Percentiles rank a stretch among this genome's conserved stretches.
Conservation (phyloP, 2,888 invertebrate species). For the Mycalesis mineus region DNA sequence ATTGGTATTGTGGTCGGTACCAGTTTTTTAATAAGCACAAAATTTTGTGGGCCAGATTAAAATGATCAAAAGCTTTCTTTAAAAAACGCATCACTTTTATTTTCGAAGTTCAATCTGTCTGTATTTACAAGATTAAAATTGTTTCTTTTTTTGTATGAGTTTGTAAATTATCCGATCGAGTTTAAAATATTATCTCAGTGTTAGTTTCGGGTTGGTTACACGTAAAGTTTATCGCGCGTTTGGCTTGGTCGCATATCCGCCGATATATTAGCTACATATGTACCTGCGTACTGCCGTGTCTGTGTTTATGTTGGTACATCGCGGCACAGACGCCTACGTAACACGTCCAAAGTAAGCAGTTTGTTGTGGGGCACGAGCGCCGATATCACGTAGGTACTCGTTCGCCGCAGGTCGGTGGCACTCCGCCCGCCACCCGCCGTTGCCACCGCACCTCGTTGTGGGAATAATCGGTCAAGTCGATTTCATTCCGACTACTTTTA, state of each 20-base stretch:
- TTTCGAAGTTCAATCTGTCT: too few species aligned
- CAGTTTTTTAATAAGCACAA: too few species aligned
- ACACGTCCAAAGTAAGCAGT: slow-evolving; percentile 74
- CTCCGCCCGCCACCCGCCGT: slow-evolving; percentile 61
- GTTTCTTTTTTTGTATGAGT: too few species aligned
- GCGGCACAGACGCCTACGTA: slow-evolving; percentile 71
- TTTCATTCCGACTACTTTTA: slow-evolving; percentile 40
- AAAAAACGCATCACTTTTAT: too few species aligned
- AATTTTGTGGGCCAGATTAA: too few species aligned
- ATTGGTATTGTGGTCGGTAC: too few species aligned
- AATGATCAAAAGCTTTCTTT: too few species aligned
- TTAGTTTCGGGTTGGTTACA: not conserved
- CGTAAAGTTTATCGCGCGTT: slow-evolving; percentile 44
- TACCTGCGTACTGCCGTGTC: slow-evolving; percentile 34
- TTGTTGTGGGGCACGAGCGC: slow-evolving; percentile 76
- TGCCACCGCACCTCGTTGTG: slow-evolving; percentile 64
- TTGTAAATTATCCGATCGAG: not conserved
- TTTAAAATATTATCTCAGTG: not conserved
- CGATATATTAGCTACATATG: slow-evolving; percentile 26
- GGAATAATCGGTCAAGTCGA: slow-evolving; percentile 71
- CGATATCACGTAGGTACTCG: slow-evolving; percentile 66
- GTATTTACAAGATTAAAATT: too few species aligned
- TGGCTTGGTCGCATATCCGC: slow-evolving; percentile 37
- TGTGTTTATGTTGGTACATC: slow-evolving; percentile 63
- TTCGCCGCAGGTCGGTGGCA: slow-evolving; percentile 63